phyloP scores from a whole-genome alignment of 2,113 vertebrate genomes.

The Equus quagga region DNA sequence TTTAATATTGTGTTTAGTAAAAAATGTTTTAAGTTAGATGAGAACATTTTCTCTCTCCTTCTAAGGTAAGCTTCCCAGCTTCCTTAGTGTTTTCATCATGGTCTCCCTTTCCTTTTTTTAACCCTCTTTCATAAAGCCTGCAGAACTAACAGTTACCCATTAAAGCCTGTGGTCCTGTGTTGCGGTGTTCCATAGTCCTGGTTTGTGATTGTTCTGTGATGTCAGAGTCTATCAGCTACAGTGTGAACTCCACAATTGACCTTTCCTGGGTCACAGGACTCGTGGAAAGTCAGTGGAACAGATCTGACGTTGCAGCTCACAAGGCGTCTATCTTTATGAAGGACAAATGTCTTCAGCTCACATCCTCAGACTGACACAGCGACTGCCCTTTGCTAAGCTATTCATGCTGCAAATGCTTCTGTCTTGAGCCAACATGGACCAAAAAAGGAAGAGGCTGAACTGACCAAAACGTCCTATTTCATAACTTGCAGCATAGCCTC shows the following conservation, averaged over 20 bases:
- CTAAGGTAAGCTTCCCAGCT: background rate
- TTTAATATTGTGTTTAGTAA: background rate
- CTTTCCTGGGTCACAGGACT: background rate
- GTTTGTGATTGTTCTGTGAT: background rate
- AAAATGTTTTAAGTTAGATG: background rate
- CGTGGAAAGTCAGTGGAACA: background rate
- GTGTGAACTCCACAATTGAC: background rate
- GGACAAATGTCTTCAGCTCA: background rate
- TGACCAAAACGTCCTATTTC: background rate
- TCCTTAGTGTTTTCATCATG: background rate
- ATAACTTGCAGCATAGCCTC: background rate
- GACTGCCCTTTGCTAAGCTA: background rate
- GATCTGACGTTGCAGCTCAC: background rate
- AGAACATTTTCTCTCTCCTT: background rate
- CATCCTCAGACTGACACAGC: background rate
- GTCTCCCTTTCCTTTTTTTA: background rate
- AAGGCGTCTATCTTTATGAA: background rate
- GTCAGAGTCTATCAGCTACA: background rate
- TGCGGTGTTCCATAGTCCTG: background rate
- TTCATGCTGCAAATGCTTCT: background rate
- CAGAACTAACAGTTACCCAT: background rate
- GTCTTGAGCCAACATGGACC: background rate
- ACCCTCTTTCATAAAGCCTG: constrained; percentile 2
- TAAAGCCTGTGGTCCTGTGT: background rate
- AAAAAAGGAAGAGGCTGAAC: background rate